A percentile compares a stretch with the other conserved stretches of the same genome.
Conservation (phyloP, 2,113 vertebrate genomes). For the Sakesphorus luctuosus region DNA sequence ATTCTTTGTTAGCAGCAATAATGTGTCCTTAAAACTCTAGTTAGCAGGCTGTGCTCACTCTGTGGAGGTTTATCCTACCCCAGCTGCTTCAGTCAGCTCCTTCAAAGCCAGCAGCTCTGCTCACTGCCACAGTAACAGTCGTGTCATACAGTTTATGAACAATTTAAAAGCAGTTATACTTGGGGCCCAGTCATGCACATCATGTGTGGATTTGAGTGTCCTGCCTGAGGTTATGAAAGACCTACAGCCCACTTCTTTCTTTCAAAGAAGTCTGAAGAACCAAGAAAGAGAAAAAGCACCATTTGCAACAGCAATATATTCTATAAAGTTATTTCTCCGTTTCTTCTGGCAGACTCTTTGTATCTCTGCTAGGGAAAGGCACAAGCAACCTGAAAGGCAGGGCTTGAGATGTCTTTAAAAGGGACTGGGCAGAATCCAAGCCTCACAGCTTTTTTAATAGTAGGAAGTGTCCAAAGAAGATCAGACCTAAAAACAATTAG, state of each 20-base stretch:
- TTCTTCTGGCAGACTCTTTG: not conserved
- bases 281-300: not conserved
- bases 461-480: not conserved
- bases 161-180: conserved; percentile 36
- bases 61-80: not conserved
- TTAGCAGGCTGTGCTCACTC: not conserved
- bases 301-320: not conserved
- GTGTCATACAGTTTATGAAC: conserved; percentile 4
- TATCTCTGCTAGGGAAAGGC: not conserved
- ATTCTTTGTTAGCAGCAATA: not conserved
- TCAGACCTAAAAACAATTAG: not conserved
- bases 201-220: not conserved
- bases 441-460: not conserved
- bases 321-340: not conserved
- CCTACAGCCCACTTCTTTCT: not conserved
- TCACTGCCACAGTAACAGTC: not conserved
- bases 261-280: not conserved
- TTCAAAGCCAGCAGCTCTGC: not conserved
- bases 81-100: not conserved
- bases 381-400: not conserved
- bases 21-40: not conserved
- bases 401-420: not conserved
- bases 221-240: conserved; percentile 32
- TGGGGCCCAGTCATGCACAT: not conserved
- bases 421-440: not conserved